Evolutionary conservation across 2,888 invertebrate species (phyloP).

Genomic region (Hemistola chrysoprasaria): DNA sequence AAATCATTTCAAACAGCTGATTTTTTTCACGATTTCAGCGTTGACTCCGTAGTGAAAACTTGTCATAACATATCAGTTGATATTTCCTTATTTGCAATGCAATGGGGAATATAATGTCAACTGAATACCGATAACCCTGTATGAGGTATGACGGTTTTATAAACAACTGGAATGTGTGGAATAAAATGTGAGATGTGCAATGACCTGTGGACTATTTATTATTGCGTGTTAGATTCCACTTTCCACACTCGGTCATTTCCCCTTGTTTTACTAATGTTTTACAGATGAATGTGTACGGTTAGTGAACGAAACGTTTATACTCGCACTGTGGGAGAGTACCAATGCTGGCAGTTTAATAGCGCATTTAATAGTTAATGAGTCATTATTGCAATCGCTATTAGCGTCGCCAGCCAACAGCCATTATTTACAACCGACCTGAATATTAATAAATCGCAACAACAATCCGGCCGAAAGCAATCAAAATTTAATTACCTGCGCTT

Average conservation of each 20-base stretch:
- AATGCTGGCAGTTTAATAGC: conserved; percentile 48
- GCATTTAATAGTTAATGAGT: conserved; percentile 66
- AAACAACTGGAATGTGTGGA: too few species aligned
- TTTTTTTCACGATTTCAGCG: too few species aligned
- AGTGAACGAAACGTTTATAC: neutral
- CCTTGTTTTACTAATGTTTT: neutral
- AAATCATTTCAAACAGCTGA: too few species aligned
- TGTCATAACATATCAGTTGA: too few species aligned
- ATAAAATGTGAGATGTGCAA: conserved; percentile 2
- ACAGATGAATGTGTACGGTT: too few species aligned
- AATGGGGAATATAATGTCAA: too few species aligned
- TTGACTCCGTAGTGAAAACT: too few species aligned
- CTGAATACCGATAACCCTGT: too few species aligned
- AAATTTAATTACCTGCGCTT: conserved; percentile 70
- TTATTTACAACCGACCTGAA: conserved; percentile 63
- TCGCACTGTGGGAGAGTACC: conserved; percentile 5
- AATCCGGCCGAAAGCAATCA: conserved; percentile 68
- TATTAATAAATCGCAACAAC: conserved; percentile 72
- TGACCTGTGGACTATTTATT: neutral
- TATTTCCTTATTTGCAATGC: too few species aligned
- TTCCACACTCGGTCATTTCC: conserved; percentile 3
- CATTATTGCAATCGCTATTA: conserved; percentile 67
- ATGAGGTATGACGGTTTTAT: too few species aligned
- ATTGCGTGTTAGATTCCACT: conserved; percentile 1
- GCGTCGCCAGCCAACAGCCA: conserved; percentile 50